Conservation (phyloP, 2,797 vertebrate species). For the Sphaeramia orbicularis region DNA sequence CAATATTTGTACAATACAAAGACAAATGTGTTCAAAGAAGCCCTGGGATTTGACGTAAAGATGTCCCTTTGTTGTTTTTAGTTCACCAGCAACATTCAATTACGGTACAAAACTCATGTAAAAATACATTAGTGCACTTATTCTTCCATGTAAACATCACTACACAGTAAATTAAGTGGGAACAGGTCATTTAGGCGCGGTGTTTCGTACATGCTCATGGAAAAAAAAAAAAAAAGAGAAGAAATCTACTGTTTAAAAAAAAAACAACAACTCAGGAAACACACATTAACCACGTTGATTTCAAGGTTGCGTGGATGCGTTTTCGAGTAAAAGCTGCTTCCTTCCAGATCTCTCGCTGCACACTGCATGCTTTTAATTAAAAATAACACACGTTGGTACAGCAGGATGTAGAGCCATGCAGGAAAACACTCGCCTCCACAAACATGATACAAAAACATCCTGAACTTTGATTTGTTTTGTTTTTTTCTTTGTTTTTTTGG, state of each 20-base stretch:
- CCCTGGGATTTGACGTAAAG: slow-evolving; percentile 65
- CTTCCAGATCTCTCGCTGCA: slow-evolving; percentile 10
- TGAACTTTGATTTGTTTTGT: too few relatives aligned
- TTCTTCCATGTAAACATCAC: slow-evolving; percentile 79
- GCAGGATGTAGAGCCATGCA: slow-evolving; percentile 19
- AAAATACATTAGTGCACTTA: slow-evolving; percentile 74
- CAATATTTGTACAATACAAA: slow-evolving; percentile 74
- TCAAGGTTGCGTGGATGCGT: slow-evolving; percentile 23
- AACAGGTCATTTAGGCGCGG: slow-evolving; percentile 30
- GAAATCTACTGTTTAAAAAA: slow-evolving; percentile 39
- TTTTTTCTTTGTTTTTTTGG: too few relatives aligned
- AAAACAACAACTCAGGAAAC: slow-evolving; percentile 14
- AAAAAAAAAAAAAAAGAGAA: slow-evolving; percentile 20
- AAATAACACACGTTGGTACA: slow-evolving; percentile 5
- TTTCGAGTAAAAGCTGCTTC: background rate
- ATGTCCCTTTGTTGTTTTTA: slow-evolving; percentile 42
- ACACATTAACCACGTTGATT: slow-evolving; percentile 16
- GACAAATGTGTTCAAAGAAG: slow-evolving; percentile 67
- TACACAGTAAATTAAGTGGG: slow-evolving; percentile 57
- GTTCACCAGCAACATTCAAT: slow-evolving; percentile 42
- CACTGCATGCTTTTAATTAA: slow-evolving; percentile 35
- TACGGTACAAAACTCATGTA: slow-evolving; percentile 52
- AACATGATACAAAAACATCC: background rate
- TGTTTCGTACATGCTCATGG: slow-evolving; percentile 29
- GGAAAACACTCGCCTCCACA: slow-evolving; percentile 5